Conservation (phyloP, 2,113 vertebrate species). For the Chrysemys picta region DNA sequence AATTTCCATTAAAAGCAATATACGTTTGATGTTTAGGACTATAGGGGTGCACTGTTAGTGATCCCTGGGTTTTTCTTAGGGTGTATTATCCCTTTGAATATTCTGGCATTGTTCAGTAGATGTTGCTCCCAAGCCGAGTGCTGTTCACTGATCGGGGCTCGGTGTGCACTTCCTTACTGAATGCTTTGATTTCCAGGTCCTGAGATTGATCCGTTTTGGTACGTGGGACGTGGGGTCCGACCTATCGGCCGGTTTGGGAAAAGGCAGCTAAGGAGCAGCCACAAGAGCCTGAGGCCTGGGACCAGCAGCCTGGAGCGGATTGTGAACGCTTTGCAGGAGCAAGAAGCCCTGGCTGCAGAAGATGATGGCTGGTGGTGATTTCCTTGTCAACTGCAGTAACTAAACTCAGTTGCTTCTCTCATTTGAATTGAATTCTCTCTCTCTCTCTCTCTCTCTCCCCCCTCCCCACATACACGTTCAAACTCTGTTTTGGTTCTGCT, state of each 20-base stretch:
- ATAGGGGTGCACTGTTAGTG: background rate
- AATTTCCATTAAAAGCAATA: background rate
- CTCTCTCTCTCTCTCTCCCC: background rate
- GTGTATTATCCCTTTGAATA: background rate
- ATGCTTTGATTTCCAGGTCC: conserved; percentile 81
- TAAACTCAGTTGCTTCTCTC: background rate
- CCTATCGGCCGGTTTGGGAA: conserved; percentile 93
- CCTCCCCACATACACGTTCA: background rate
- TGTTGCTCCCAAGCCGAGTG: background rate
- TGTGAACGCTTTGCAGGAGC: conserved; percentile 78
- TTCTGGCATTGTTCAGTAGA: background rate
- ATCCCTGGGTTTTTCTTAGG: background rate
- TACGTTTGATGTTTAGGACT: background rate
- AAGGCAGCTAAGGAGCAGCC: conserved; percentile 78
- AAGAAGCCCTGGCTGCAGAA: conserved; percentile 68
- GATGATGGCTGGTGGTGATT: conserved; percentile 74
- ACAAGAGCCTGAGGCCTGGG: conserved; percentile 61
- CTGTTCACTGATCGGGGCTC: background rate
- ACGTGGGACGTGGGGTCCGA: conserved; percentile 88
- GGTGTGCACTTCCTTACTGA: background rate
- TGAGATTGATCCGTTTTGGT: conserved; percentile 93
- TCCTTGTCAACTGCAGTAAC: background rate
- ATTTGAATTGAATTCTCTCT: background rate
- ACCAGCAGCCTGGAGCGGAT: conserved; percentile 79
- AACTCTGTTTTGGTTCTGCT: background rate